Percentiles rank a stretch among this genome's conserved stretches.
Evolutionary conservation across 1,140 invertebrate genomes (phyloP).

Genomic region (Apis mellifera): DNA sequence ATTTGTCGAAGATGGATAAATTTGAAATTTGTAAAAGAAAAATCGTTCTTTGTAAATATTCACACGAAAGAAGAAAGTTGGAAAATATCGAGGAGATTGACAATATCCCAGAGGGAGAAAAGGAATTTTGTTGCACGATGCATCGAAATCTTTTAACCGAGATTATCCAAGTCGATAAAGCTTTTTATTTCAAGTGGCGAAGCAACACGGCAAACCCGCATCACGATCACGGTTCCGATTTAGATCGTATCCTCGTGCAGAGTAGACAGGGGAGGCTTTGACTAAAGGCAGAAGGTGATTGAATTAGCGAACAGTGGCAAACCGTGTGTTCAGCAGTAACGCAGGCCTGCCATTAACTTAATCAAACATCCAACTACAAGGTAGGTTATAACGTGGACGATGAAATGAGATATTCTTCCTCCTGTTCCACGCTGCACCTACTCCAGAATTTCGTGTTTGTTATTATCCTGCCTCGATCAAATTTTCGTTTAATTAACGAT

Average conservation of each 20-base stretch:
- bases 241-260: not conserved
- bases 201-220: not conserved
- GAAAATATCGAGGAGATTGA: too few relatives aligned
- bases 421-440: not conserved
- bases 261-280: not conserved
- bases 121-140: too few relatives aligned
- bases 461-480: not conserved
- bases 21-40: too few relatives aligned
- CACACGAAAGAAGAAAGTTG: too few relatives aligned
- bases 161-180: not conserved
- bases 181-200: not conserved
- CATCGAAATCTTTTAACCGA: not conserved
- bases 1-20: too few relatives aligned
- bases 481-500: not conserved
- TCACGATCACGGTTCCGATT: not conserved
- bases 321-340: conserved; percentile 30
- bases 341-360: conserved; percentile 36
- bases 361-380: conserved; percentile 31
- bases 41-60: too few relatives aligned
- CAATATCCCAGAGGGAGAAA: not conserved
- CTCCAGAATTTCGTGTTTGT: not conserved
- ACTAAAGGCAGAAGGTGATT: conserved; percentile 16
- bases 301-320: conserved; percentile 18
- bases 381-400: not conserved
- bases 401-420: conserved; percentile 27